These are phyloP conservation scores for Xestia ashworthii DNA, from an alignment of 2,888 invertebrate genomes.

Conservation along the genomic window DNA sequence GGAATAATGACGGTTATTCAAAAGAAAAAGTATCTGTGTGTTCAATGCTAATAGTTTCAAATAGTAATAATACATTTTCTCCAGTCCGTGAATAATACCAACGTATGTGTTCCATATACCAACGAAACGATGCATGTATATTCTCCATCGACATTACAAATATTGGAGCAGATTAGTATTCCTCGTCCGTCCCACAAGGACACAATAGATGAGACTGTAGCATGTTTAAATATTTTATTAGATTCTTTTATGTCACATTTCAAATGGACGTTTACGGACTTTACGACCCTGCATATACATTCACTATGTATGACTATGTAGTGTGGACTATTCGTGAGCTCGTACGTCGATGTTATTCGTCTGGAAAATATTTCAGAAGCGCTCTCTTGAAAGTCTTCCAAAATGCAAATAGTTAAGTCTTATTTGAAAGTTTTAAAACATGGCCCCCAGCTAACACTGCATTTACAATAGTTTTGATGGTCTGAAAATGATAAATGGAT, in stretches of 20 bases:
- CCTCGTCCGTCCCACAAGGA: slow-evolving; percentile 46
- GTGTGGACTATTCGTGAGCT: slow-evolving; percentile 18
- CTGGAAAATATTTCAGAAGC: slow-evolving; percentile 51
- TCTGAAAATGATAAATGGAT: slow-evolving; percentile 39
- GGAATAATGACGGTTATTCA: not conserved
- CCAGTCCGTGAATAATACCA: slow-evolving; percentile 7
- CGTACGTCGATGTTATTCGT: slow-evolving; percentile 36
- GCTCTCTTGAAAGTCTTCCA: slow-evolving; percentile 51
- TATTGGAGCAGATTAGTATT: slow-evolving; percentile 58
- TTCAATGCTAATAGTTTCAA: not conserved
- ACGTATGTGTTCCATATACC: slow-evolving; percentile 1
- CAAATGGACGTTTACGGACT: slow-evolving; percentile 62
- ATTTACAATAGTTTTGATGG: slow-evolving; percentile 42
- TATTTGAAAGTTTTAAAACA: slow-evolving; percentile 47
- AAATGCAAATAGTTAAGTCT: slow-evolving; percentile 50
- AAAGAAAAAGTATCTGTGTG: not conserved
- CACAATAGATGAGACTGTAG: slow-evolving; percentile 58
- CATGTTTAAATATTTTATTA: slow-evolving; percentile 71
- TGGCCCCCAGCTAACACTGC: slow-evolving; percentile 29
- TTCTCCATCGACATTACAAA: slow-evolving; percentile 34
- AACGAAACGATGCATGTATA: slow-evolving; percentile 33
- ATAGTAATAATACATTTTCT: not conserved
- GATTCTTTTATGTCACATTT: slow-evolving; percentile 70
- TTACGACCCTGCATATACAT: slow-evolving; percentile 66
- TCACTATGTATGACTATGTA: slow-evolving; percentile 44